phyloP scores from a whole-genome alignment of 2,888 invertebrate species.

The Eupithecia pulchellata region DNA sequence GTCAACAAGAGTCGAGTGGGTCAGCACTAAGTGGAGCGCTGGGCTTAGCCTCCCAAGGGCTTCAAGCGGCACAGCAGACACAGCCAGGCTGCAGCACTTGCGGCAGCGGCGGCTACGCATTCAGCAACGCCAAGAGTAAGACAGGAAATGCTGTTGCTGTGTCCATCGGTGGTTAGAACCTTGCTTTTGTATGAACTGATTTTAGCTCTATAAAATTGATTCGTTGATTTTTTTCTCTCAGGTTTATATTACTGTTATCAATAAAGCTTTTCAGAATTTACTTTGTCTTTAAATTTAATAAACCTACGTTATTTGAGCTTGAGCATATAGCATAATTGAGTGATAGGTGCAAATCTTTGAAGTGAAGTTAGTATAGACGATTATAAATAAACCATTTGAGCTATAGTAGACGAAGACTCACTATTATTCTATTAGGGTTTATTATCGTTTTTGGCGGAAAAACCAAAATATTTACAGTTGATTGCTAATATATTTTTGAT shows the following conservation, averaged over 20 bases:
- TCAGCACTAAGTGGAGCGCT: slow-evolving; percentile 43
- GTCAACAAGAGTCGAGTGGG: slow-evolving; percentile 19
- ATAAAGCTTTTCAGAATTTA: neutral
- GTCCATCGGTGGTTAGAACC: slow-evolving; percentile 69
- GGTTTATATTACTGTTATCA: neutral
- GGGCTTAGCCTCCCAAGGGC: slow-evolving; percentile 44
- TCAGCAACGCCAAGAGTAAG: slow-evolving; percentile 76
- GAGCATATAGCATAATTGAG: no score
- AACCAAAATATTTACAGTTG: no score
- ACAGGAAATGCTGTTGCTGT: slow-evolving; percentile 73
- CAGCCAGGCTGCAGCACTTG: slow-evolving; percentile 59
- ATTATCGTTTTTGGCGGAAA: no score
- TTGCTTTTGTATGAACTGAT: neutral
- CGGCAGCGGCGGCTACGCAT: slow-evolving; percentile 69
- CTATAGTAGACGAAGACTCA: no score
- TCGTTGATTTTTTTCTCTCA: neutral
- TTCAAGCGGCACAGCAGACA: slow-evolving; percentile 38
- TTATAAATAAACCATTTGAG: no score
- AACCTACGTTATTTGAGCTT: no score
- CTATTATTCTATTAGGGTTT: no score
- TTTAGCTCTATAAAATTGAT: neutral
- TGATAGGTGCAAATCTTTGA: no score
- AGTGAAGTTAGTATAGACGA: no score
- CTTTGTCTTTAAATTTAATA: neutral
- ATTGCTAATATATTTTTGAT: no score